These are phyloP conservation scores for Neoseiulus cucumeris DNA, from an alignment of 1,140 invertebrate species.

Conservation along the genomic window DNA sequence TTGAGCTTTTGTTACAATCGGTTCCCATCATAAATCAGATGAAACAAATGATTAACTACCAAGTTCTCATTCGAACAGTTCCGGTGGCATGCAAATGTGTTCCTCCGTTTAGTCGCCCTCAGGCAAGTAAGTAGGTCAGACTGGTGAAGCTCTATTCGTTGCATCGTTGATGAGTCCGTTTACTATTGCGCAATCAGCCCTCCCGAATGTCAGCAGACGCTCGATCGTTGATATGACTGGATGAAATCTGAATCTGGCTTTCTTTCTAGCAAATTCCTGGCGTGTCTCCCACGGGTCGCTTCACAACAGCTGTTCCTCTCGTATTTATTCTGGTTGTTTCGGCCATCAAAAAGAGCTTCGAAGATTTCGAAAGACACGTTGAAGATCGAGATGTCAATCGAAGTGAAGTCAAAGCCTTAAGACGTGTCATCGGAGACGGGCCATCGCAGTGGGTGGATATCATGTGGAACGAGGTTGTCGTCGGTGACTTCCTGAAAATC, in stretches of 20 bases:
- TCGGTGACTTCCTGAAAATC: conserved; percentile 79
- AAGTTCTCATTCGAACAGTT: conserved; percentile 93
- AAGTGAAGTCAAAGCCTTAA: conserved; percentile 35
- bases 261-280: conserved; percentile 75
- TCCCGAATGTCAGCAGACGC: too few species aligned
- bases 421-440: too few species aligned
- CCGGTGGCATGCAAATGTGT: conserved; percentile 83
- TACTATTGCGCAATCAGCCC: neutral
- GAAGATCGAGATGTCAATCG: conserved; percentile 88
- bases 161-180: neutral
- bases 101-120: conserved; percentile 84
- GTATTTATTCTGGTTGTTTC: conserved; percentile 81
- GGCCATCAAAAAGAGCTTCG: conserved; percentile 82
- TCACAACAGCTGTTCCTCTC: conserved; percentile 80
- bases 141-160: too few species aligned
- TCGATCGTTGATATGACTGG: too few species aligned
- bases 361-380: conserved; percentile 79
- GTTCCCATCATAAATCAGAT: too few species aligned
- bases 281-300: conserved; percentile 84
- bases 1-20: too few species aligned
- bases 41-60: too few species aligned
- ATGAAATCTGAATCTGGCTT: too few species aligned
- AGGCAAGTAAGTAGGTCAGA: conserved; percentile 45
- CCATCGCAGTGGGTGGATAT: conserved; percentile 15
- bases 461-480: conserved; percentile 36